A percentile compares a stretch with the other conserved stretches of the same genome.
Conservation (phyloP, 2,888 invertebrate genomes). For the Catocala sponsa region DNA sequence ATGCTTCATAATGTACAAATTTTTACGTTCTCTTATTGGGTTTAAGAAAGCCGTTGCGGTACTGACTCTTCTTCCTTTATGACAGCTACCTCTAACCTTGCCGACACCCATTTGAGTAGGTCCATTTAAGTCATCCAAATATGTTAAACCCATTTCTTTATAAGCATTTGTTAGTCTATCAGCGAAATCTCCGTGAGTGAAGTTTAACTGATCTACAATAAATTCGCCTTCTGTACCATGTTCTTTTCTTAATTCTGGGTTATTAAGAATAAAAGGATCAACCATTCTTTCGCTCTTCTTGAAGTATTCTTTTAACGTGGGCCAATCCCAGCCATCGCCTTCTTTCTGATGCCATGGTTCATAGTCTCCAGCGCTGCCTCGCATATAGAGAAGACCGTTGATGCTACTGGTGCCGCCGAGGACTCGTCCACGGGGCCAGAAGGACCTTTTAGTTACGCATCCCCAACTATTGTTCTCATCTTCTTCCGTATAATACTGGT, state of each 20-base stretch:
- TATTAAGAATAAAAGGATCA: constrained; percentile 74
- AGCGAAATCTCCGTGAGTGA: constrained; percentile 69
- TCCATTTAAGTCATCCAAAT: constrained; percentile 77
- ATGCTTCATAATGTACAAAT: constrained; percentile 74
- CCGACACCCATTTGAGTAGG: constrained; percentile 86
- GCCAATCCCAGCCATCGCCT: constrained; percentile 80
- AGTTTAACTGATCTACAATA: constrained; percentile 82
- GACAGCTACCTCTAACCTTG: constrained; percentile 82
- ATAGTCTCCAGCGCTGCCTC: constrained; percentile 76
- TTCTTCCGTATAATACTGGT: constrained; percentile 75
- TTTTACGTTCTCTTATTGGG: constrained; percentile 65
- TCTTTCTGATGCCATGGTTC: constrained; percentile 70
- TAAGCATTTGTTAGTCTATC: constrained; percentile 76
- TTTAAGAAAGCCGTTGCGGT: constrained; percentile 85
- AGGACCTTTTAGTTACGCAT: constrained; percentile 62
- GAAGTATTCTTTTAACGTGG: constrained; percentile 71
- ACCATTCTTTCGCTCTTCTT: constrained; percentile 79
- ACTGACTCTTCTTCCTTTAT: constrained; percentile 86
- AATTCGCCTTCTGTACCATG: constrained; percentile 85
- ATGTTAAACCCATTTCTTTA: constrained; percentile 81
- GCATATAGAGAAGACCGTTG: constrained; percentile 78
- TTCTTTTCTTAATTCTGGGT: constrained; percentile 68
- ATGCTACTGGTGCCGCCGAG: constrained; percentile 82
- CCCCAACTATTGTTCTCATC: constrained; percentile 70
- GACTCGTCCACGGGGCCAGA: constrained; percentile 79